Evolutionary conservation across 2,888 invertebrate species (phyloP), one percentile per base, ranked within the genome.

Genomic region (Gisinianus flammeolus): DNA sequence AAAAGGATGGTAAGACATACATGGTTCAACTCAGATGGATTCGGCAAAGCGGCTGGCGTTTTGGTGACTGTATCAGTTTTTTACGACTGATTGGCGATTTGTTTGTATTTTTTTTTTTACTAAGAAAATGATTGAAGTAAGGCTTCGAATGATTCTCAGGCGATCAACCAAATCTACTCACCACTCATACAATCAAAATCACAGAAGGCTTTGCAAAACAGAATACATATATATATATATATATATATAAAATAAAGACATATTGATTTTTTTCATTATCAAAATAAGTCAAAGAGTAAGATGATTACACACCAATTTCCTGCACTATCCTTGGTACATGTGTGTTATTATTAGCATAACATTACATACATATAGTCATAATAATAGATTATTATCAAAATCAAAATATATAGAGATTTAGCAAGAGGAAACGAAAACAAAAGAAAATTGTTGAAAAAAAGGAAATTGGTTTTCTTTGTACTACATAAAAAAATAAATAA

Each of bases 131-230:
- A 12, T 62, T 62, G 44, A 64, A 70, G 77, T 62, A 76, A 76
- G 76, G 69, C 71, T 71, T 71, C 77, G 64, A 58, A 62, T 68
- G 69, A n/a, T n/a, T 68, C 64, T 54, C 71, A 71, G 77, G 77
- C 77, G 77, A 64, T 77, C 69, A 77, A 77, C 71, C 77, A 77
- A 77, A 66, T 71, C 77, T 77, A 77, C 77, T 77, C 71, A 77
- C 77, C 77, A 77, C 77, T 77, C 77, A 77, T 77, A 77, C 77
- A 62, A 26, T 62, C 62, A 62, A 62, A 62, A 62, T 62, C 62
- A 62, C 62, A 62, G 62, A 62, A 62, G 62, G 62, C 62, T 62
- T 62, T 62, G 62, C 62, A 22, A 62, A 71, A 54, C 54, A 26
- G 35, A 69, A 69, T 44, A 44, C 66, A 69, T 31, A 67, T 67